Conservation (phyloP, 2,113 vertebrate species). For the Dicerorhinus sumatrensis region DNA sequence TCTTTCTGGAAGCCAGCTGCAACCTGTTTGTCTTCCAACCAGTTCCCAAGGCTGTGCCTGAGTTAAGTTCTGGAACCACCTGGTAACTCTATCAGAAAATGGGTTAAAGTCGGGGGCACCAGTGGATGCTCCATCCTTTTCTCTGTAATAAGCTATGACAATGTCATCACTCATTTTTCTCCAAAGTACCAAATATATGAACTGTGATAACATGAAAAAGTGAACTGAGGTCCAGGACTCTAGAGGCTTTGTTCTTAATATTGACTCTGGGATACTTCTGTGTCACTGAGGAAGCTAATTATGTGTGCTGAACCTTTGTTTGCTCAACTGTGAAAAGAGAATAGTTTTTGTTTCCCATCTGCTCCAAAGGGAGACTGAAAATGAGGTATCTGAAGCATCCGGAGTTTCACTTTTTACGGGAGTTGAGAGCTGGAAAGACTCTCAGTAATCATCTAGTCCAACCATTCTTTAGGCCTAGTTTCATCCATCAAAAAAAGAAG, state of each 20-base stretch:
- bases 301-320: not conserved
- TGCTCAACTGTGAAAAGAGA: conserved; percentile 15
- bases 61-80: conserved; percentile 3
- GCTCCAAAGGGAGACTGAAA: not conserved
- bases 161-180: not conserved
- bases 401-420: not conserved
- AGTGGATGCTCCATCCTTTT: not conserved
- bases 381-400: conserved; percentile 15
- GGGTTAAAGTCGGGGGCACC: not conserved
- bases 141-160: not conserved
- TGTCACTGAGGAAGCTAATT: conserved; percentile 30
- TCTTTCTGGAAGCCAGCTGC: conserved; percentile 38
- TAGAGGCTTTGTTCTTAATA: not conserved
- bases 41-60: not conserved
- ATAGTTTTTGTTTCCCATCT: not conserved
- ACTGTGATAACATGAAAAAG: not conserved
- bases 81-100: not conserved
- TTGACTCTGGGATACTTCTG: not conserved
- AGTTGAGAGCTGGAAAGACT: not conserved
- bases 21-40: not conserved
- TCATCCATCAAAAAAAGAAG: not conserved
- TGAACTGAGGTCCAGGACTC: not conserved
- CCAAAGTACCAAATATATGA: not conserved
- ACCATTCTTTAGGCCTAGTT: not conserved
- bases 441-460: not conserved